These are phyloP conservation scores for Chiroxiphia lanceolata DNA, from an alignment of 2,797 vertebrate species.

Conservation along the genomic window DNA sequence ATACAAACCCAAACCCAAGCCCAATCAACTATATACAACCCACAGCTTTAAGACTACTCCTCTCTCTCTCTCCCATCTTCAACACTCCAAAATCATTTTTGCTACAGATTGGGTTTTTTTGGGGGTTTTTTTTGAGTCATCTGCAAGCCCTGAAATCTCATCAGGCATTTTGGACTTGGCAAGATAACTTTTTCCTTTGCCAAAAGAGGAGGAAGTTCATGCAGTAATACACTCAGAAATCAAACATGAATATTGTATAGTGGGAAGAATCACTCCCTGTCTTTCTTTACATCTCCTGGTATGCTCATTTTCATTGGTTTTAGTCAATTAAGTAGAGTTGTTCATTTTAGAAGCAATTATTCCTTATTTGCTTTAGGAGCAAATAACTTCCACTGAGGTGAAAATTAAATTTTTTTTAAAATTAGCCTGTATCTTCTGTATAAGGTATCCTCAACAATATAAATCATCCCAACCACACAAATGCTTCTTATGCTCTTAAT, in stretches of 20 bases:
- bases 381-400: neutral
- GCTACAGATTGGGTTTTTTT: neutral
- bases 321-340: neutral
- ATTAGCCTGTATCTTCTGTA: neutral
- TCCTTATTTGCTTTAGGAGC: neutral
- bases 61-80: neutral
- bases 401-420: accelerated
- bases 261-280: neutral
- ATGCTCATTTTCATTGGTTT: neutral
- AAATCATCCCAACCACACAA: neutral
- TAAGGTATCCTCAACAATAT: neutral
- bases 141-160: neutral
- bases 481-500: neutral
- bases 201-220: constrained; percentile 18
- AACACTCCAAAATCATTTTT: neutral
- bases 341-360: neutral
- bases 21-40: neutral
- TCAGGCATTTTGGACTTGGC: constrained; percentile 15
- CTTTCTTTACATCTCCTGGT: neutral
- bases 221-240: neutral
- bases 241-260: neutral
- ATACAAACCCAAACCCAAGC: neutral
- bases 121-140: neutral
- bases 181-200: constrained; percentile 5
- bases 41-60: neutral